Evolutionary conservation across 2,797 vertebrate genomes (phyloP).

Genomic region (Steatocranus sp.): DNA sequence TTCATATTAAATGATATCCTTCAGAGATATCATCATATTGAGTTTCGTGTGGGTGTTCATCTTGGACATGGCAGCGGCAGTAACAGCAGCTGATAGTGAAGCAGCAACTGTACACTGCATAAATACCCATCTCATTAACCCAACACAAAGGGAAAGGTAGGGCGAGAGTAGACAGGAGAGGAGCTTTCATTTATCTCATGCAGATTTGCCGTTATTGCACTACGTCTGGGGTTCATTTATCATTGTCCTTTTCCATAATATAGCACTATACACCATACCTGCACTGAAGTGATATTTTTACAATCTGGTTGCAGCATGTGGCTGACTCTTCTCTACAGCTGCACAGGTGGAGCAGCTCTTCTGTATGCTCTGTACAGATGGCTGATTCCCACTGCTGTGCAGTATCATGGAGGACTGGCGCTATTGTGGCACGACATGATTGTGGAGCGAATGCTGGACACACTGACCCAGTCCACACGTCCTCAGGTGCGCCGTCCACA

Average conservation of each 20-base stretch:
- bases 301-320: conserved; percentile 55
- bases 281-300: not conserved
- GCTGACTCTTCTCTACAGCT: conserved; percentile 49
- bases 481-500: conserved; percentile 66
- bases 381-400: conserved; percentile 61
- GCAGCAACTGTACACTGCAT: conserved; percentile 38
- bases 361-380: conserved; percentile 63
- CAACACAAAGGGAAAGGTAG: conserved; percentile 43
- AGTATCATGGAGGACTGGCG: conserved; percentile 61
- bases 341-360: conserved; percentile 39
- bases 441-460: conserved; percentile 61
- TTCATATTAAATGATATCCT: conserved; percentile 17
- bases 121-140: conserved; percentile 77
- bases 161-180: conserved; percentile 13
- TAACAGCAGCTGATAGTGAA: conserved; percentile 11
- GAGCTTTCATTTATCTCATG: conserved; percentile 41
- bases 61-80: not conserved
- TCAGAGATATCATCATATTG: not conserved
- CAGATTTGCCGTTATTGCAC: conserved; percentile 1
- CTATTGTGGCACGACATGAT: conserved; percentile 72
- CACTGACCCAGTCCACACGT: conserved; percentile 64
- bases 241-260: not conserved
- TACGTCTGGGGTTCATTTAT: not conserved
- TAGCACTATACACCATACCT: not conserved
- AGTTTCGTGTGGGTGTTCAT: conserved; percentile 2